phyloP scores from a whole-genome alignment of 1,140 invertebrate species.

The Uloborus diversus region DNA sequence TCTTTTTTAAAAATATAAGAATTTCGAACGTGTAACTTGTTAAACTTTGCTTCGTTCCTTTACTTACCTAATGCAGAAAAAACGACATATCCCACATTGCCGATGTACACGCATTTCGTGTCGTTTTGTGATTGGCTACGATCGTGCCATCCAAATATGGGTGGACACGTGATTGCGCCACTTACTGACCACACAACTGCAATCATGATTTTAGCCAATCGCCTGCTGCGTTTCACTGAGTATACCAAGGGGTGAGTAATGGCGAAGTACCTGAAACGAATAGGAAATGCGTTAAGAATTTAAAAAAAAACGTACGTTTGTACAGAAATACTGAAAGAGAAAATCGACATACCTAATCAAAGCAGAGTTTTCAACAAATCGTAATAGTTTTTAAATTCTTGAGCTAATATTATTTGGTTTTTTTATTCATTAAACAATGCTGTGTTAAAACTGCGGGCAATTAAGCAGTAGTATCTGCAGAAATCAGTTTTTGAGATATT shows the following conservation, averaged over 20 bases:
- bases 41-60: background rate
- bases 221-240: constrained; percentile 90
- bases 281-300: too few species aligned
- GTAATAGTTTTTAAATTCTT: too few species aligned
- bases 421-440: too few species aligned
- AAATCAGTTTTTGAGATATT: too few species aligned
- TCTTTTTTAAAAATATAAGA: background rate
- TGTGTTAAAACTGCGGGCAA: too few species aligned
- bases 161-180: constrained; percentile 93
- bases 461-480: too few species aligned
- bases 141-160: constrained; percentile 93
- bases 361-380: too few species aligned
- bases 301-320: too few species aligned
- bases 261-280: constrained; percentile 79
- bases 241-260: constrained; percentile 98
- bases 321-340: too few species aligned
- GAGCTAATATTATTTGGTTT: too few species aligned
- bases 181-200: constrained; percentile 93
- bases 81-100: constrained; percentile 95
- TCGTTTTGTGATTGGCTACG: constrained; percentile 78
- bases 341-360: too few species aligned
- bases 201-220: constrained; percentile 92
- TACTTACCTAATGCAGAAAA: constrained; percentile 85
- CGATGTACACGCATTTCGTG: constrained; percentile 70
- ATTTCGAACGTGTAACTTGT: background rate